A percentile compares a stretch with the other conserved stretches of the same genome.
Conservation (phyloP, 2,113 vertebrate genomes). For the Poeciliopsis occidentalis region DNA sequence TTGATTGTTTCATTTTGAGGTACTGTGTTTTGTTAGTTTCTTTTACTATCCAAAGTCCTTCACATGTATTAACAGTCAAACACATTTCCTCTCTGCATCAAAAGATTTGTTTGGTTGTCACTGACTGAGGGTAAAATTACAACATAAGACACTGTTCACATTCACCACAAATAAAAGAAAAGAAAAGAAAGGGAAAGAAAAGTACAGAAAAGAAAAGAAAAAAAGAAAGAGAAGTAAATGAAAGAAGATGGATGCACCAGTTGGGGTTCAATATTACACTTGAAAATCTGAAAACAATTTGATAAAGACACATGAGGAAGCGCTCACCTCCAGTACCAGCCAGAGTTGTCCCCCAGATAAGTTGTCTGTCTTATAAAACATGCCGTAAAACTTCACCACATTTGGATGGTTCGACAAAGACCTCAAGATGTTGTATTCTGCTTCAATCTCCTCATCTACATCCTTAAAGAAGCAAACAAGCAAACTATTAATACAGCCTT, state of each 20-base stretch:
- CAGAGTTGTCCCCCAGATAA: constrained; percentile 93
- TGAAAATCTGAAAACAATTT: not conserved
- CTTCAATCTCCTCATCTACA: constrained; percentile 98
- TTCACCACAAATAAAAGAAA: not conserved
- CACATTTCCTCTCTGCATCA: no score
- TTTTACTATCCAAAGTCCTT: no score
- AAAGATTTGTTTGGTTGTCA: no score
- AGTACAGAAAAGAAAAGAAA: no score
- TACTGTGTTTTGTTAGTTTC: no score
- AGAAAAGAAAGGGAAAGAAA: not conserved
- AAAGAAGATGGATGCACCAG: not conserved
- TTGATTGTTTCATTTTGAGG: no score
- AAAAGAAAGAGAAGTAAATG: no score
- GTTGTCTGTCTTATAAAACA: constrained; percentile 95
- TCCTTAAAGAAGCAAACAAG: constrained; percentile 78
- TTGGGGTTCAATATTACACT: not conserved
- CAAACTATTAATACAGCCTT: not conserved
- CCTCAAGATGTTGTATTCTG: constrained; percentile 95
- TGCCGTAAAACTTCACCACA: constrained; percentile 96
- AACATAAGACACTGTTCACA: no score
- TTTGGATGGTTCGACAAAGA: constrained; percentile 96
- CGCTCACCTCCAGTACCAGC: constrained; percentile 94
- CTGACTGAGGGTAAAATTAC: no score
- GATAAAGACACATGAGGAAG: not conserved
- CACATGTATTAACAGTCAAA: no score